Percentiles rank a stretch among this genome's conserved stretches.
phyloP scores from a whole-genome alignment of 2,888 invertebrate genomes.

The Physocephala rufipes region DNA sequence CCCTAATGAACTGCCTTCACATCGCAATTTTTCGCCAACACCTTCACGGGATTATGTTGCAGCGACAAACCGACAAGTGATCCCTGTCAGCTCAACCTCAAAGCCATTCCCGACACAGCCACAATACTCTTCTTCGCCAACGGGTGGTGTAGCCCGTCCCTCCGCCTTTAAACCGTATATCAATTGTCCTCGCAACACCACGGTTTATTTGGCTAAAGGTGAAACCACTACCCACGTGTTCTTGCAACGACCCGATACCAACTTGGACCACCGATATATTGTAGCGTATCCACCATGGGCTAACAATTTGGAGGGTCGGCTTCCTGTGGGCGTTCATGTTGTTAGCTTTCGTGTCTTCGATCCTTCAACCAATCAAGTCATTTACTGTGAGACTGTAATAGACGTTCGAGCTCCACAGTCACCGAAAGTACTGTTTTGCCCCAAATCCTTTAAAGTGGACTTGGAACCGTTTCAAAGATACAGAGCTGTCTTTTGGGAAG shows the following conservation, averaged over 20 bases:
- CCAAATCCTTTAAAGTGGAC: conserved; percentile 71
- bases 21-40: conserved; percentile 26
- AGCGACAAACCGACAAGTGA: neutral
- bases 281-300: conserved; percentile 73
- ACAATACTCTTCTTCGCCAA: neutral
- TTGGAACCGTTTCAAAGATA: conserved; percentile 69
- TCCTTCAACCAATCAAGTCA: conserved; percentile 68
- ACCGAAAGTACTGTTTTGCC: conserved; percentile 71
- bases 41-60: neutral
- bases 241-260: conserved; percentile 70
- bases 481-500: conserved; percentile 72
- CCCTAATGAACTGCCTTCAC: conserved; percentile 22
- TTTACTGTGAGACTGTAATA: conserved; percentile 71
- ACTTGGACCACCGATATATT: conserved; percentile 74
- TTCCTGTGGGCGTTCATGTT: conserved; percentile 70
- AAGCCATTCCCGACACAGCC: conserved; percentile 11
- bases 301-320: conserved; percentile 69
- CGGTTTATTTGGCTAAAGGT: conserved; percentile 68
- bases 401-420: conserved; percentile 70
- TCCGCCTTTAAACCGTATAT: conserved; percentile 68
- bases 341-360: conserved; percentile 71
- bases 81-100: conserved; percentile 17
- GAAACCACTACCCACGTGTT: conserved; percentile 62
- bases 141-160: too few species aligned
- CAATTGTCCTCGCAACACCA: conserved; percentile 72